phyloP scores from a whole-genome alignment of 2,797 vertebrate species.

The Mastacembelus armatus region DNA sequence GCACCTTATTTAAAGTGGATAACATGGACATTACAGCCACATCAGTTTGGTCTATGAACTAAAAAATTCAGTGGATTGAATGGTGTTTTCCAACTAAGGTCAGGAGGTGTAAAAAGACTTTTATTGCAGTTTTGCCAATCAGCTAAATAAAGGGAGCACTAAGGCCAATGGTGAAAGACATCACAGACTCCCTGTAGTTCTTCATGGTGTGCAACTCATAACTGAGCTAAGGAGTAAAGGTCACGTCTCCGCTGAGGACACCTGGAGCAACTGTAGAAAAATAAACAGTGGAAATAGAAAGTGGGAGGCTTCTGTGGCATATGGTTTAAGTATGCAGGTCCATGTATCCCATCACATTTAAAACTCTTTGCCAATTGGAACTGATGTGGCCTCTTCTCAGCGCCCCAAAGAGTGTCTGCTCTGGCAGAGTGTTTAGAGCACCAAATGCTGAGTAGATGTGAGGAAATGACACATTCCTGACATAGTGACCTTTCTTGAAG shows the following conservation, averaged over 20 bases:
- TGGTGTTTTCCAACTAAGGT: conserved; percentile 27
- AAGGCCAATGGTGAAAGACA: conserved; percentile 41
- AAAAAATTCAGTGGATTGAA: conserved; percentile 12
- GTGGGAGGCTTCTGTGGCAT: conserved; percentile 44
- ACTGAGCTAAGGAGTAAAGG: conserved; percentile 65
- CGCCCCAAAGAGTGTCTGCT: conserved; percentile 50
- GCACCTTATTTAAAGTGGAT: too few relatives aligned
- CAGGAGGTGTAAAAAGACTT: conserved; percentile 15
- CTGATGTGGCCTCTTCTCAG: conserved; percentile 49
- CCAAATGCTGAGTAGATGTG: conserved; percentile 18
- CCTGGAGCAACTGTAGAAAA: conserved; percentile 65
- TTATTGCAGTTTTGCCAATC: conserved; percentile 31
- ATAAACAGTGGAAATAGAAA: conserved; percentile 69
- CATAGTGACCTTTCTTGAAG: conserved; percentile 40
- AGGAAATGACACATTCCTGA: conserved; percentile 63
- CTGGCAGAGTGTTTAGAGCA: conserved; percentile 56
- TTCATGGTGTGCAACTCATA: conserved; percentile 54
- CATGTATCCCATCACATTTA: conserved; percentile 49
- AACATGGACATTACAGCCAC: not conserved
- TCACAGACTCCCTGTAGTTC: conserved; percentile 57
- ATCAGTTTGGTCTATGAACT: conserved; percentile 8
- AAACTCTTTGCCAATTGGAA: conserved; percentile 37
- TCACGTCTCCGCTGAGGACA: conserved; percentile 69
- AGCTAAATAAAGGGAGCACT: conserved; percentile 41
- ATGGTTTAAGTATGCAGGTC: conserved; percentile 39